These are phyloP conservation scores for Drosophila neutralis DNA, from an alignment of 2,888 invertebrate genomes.

Conservation along the genomic window DNA sequence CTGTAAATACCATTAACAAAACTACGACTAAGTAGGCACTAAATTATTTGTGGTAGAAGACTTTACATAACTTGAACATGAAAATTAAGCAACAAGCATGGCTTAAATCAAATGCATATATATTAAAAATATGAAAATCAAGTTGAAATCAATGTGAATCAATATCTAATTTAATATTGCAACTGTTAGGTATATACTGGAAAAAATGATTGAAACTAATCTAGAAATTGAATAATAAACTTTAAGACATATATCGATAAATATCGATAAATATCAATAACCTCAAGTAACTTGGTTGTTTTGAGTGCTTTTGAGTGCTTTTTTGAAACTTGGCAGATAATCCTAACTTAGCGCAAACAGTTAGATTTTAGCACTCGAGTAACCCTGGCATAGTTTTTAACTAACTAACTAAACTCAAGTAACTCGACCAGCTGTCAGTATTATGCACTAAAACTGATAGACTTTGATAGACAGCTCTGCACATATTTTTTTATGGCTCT, in stretches of 20 bases:
- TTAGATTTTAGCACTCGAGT: neutral
- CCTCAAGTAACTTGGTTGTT: neutral
- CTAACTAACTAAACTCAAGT: neutral
- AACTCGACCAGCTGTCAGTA: neutral
- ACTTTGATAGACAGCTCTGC: constrained; percentile 10
- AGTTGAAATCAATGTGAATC: neutral
- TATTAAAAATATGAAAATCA: neutral
- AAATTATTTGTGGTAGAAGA: neutral
- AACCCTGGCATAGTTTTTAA: neutral
- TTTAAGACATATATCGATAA: neutral
- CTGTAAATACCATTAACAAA: constrained; percentile 29
- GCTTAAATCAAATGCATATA: neutral
- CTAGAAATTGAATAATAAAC: neutral
- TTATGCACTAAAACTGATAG: constrained; percentile 1
- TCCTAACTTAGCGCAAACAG: constrained; percentile 1
- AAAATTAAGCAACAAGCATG: no score
- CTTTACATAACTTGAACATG: neutral
- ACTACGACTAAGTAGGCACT: constrained; percentile 13
- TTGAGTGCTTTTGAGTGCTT: neutral
- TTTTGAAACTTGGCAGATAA: neutral
- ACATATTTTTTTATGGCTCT: constrained; percentile 22
- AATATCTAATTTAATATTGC: neutral
- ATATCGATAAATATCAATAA: neutral
- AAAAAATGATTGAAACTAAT: neutral
- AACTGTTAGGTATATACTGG: neutral